These are phyloP conservation scores for Aphaenogaster floridana DNA, from an alignment of 1,140 invertebrate species.

Conservation along the genomic window DNA sequence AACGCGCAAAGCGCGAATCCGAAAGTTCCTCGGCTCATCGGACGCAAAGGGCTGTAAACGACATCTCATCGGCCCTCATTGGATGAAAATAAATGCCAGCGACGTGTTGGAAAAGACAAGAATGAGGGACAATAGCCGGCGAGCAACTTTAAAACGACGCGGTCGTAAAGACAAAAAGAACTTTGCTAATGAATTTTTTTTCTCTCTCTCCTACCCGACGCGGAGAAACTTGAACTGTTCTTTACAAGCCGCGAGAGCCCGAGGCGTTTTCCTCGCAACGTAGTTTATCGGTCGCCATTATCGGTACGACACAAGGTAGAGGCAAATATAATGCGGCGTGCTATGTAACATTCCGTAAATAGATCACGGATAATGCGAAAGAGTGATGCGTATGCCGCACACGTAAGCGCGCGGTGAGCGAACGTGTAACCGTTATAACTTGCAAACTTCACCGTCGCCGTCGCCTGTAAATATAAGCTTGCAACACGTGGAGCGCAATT, in stretches of 20 bases:
- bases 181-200: conserved; percentile 50
- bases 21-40: not conserved
- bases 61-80: not conserved
- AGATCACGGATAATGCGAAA: conserved; percentile 58
- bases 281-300: conserved; percentile 49
- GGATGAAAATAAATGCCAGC: conserved; percentile 14
- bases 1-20: conserved; percentile 23
- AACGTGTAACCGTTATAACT: conserved; percentile 56
- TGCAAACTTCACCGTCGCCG: conserved; percentile 44
- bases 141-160: conserved; percentile 5
- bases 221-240: conserved; percentile 23
- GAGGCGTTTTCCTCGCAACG: conserved; percentile 38
- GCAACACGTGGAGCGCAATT: conserved; percentile 40
- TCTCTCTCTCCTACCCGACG: not conserved
- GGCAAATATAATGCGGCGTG: conserved; percentile 59
- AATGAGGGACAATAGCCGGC: conserved; percentile 22
- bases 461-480: conserved; percentile 51
- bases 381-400: conserved; percentile 43
- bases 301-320: conserved; percentile 22
- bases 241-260: conserved; percentile 29
- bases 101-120: conserved; percentile 1
- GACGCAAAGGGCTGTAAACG: conserved; percentile 14
- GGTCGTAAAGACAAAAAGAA: conserved; percentile 1
- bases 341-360: conserved; percentile 61
- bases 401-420: conserved; percentile 23